These are phyloP conservation scores for Himantopus leucocephalus DNA, from an alignment of 2,113 vertebrate species.

Conservation along the genomic window DNA sequence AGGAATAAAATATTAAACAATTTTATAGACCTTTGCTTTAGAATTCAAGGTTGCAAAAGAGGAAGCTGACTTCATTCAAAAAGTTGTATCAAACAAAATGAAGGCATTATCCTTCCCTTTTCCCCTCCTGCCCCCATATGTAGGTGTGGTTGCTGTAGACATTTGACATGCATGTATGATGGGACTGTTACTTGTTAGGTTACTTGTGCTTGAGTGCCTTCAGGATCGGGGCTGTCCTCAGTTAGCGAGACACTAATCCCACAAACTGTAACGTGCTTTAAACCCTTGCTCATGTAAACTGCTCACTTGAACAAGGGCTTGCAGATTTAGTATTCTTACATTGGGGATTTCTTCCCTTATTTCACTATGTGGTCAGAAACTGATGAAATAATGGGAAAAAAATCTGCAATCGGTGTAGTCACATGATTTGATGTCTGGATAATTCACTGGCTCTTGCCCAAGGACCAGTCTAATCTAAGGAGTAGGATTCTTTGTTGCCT, in stretches of 20 bases:
- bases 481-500: neutral
- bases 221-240: neutral
- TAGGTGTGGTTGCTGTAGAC: neutral
- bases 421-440: neutral
- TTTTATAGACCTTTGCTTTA: neutral
- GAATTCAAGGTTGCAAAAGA: neutral
- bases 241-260: neutral
- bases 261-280: neutral
- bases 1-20: neutral
- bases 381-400: conserved; percentile 6
- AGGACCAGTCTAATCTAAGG: neutral
- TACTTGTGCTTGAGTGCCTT: neutral
- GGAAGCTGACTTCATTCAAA: neutral
- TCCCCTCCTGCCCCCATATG: neutral
- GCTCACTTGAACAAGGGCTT: neutral
- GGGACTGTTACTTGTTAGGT: neutral
- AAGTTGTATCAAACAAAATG: neutral
- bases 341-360: neutral
- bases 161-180: neutral
- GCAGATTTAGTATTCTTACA: neutral
- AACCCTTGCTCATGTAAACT: neutral
- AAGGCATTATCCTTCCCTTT: neutral
- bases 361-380: neutral
- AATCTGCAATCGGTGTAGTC: neutral
- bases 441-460: conserved; percentile 10